Evolutionary conservation across 2,113 vertebrate species (phyloP), one percentile per base, ranked within the genome.

Genomic region (Hepsetus odoe): DNA sequence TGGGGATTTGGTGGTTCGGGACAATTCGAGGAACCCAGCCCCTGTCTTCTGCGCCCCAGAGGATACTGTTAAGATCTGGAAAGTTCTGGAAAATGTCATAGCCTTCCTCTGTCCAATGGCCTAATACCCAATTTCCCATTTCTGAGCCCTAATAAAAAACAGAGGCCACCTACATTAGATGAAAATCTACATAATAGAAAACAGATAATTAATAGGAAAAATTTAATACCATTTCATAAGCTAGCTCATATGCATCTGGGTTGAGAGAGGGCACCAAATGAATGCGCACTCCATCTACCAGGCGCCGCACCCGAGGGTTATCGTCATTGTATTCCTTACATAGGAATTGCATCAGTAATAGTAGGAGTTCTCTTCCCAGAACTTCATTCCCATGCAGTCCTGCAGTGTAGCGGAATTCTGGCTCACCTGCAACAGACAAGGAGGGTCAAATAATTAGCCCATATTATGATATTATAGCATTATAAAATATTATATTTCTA

Each of bases 31-130:
- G 95, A 76, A 97, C 96, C 92, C 92, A 88, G 68, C 91, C 94
- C 77, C 94, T 94, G 80, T 99, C 97, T 80, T 98, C 95, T 0
- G 96, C 96, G 1, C 94, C 94, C 98, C 98, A 99, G 42, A 98
- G 88, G 0, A 93, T 90, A 0, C 90, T 95, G 64, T 95, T 97
- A 72, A 99, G 90, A 82, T 99, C 95, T 0, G 98, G 98, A 79
- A 99, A 99, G 88, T 99, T 98, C 87, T 97, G 94, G 61, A 97
- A 98, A 88, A 99, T 96, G 86, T 99, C 97, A 4, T 95, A 95
- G 51, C 98, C 98, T 14, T 97, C 95, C 64, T 96, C 93, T 0
- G 94, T 98, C 93, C 95, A 98, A 77, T 98, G 94, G 20, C 98
- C 97, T 20, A 97, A 87, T 0, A 92, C 95, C 97, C 97, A 99